These are phyloP conservation scores for Leptarthrus brevirostris DNA, from an alignment of 2,888 invertebrate genomes.

Conservation along the genomic window DNA sequence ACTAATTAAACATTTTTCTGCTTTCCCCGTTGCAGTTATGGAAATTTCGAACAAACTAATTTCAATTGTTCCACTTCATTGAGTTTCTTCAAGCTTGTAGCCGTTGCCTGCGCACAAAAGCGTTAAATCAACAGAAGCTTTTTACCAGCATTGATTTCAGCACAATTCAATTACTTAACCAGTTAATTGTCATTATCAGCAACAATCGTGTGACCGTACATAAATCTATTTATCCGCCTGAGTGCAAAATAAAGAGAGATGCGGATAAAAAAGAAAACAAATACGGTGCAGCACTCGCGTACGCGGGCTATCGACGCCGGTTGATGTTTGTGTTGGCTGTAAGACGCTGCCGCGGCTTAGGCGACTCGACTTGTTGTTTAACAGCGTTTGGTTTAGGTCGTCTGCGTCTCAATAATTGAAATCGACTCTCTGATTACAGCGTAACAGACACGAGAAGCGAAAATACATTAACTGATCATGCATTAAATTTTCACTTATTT, in stretches of 20 bases:
- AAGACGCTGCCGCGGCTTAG: neutral
- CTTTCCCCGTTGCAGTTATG: too few relatives aligned
- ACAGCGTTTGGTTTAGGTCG: too few relatives aligned
- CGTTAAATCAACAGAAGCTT: constrained; percentile 26
- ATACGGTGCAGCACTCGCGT: neutral
- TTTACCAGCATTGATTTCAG: constrained; percentile 21
- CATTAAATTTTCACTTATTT: constrained; percentile 44
- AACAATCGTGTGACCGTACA: constrained; percentile 27
- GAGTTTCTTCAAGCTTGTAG: too few relatives aligned
- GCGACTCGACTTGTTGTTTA: too few relatives aligned
- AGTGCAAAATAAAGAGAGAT: constrained; percentile 7
- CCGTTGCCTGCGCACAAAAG: neutral
- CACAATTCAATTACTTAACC: constrained; percentile 42
- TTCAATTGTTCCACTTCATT: too few relatives aligned
- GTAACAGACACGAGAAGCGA: constrained; percentile 18
- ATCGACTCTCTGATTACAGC: constrained; percentile 30
- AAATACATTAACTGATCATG: constrained; percentile 36
- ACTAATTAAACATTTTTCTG: too few relatives aligned
- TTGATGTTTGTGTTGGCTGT: too few relatives aligned
- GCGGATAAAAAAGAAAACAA: constrained; percentile 7
- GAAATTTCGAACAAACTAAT: too few relatives aligned
- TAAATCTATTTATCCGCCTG: constrained; percentile 35
- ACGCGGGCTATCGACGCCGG: neutral
- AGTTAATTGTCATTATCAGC: constrained; percentile 34
- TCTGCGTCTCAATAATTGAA: constrained; percentile 19